Evolutionary conservation across 2,113 vertebrate species (phyloP).

Genomic region (Hemicordylus capensis): DNA sequence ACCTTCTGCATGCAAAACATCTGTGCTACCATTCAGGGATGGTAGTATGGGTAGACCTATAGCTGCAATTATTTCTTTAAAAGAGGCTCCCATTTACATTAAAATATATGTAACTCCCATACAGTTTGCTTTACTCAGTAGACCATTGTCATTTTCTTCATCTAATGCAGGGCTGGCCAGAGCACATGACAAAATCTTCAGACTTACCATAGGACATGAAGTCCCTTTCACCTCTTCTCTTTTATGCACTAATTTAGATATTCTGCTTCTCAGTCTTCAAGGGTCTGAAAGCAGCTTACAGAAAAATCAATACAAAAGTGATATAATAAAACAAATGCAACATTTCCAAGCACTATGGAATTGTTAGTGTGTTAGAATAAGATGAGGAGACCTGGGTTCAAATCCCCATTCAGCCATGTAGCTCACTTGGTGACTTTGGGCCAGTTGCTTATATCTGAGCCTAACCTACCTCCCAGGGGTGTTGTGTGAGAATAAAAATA

Average conservation of each 20-base stretch:
- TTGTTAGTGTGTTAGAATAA: too few species aligned
- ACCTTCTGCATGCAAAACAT: slow-evolving; percentile 10
- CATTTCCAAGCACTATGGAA: too few species aligned
- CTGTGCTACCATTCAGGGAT: background rate
- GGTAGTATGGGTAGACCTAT: background rate
- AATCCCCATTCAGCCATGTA: too few species aligned
- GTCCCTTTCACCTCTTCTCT: background rate
- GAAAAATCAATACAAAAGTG: background rate
- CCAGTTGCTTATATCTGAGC: too few species aligned
- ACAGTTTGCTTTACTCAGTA: background rate
- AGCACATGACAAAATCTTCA: background rate
- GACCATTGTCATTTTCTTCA: background rate
- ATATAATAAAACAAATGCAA: too few species aligned
- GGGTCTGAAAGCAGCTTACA: background rate
- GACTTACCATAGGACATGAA: background rate
- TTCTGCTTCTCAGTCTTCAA: background rate
- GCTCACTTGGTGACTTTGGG: too few species aligned
- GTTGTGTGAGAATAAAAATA: too few species aligned
- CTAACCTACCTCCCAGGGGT: too few species aligned
- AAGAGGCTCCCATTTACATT: too few species aligned
- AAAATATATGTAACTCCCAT: too few species aligned
- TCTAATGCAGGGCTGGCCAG: background rate
- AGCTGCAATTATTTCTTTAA: too few species aligned
- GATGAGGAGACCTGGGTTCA: too few species aligned
- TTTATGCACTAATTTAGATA: background rate